Evolutionary conservation across 2,797 vertebrate genomes (phyloP).

Genomic region (Ciconia nigra): DNA sequence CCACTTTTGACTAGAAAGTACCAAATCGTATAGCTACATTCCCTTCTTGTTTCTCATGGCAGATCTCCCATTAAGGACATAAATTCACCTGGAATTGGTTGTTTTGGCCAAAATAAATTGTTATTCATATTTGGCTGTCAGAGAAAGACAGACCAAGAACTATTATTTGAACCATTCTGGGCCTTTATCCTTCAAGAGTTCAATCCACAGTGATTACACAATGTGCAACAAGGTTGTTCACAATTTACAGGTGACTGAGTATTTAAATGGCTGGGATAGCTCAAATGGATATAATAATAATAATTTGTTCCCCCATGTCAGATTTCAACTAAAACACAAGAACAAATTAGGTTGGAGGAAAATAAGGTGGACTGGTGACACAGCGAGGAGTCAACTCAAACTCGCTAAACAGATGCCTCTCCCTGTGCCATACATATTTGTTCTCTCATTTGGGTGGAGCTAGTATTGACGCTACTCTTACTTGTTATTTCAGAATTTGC

Average conservation of each 20-base stretch:
- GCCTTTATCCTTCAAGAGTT: not conserved
- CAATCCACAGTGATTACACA: not conserved
- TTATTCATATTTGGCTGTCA: not conserved
- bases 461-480: not conserved
- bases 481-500: not conserved
- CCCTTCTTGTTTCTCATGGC: slow-evolving; percentile 41
- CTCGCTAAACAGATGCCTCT: not conserved
- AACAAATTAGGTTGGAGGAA: not conserved
- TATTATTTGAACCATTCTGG: not conserved
- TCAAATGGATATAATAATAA: not conserved
- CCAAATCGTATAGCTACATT: not conserved
- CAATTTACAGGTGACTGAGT: not conserved
- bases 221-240: not conserved
- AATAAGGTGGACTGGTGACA: not conserved
- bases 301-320: not conserved
- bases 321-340: not conserved
- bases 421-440: not conserved
- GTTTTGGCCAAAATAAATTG: slow-evolving; percentile 24
- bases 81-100: slow-evolving; percentile 22
- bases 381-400: not conserved
- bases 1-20: not conserved
- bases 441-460: not conserved
- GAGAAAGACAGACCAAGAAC: not conserved
- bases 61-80: slow-evolving; percentile 1
- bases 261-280: not conserved